Conservation (phyloP, 2,113 vertebrate species). For the Glaucomys volans region DNA sequence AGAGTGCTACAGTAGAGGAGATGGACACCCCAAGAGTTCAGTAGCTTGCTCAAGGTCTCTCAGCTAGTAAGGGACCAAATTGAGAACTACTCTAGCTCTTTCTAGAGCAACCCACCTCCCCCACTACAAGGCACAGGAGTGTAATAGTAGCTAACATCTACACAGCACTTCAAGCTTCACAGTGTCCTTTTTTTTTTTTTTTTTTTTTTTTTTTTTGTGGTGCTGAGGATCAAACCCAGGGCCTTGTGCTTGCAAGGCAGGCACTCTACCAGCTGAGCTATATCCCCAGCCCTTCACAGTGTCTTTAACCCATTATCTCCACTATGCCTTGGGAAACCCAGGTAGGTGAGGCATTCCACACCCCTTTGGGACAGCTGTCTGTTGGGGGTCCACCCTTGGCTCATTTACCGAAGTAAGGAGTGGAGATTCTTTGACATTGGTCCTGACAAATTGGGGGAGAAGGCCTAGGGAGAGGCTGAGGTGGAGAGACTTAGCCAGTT, state of each 20-base stretch:
- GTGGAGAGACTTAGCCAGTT: conserved; percentile 80
- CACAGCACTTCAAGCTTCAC: conserved; percentile 11
- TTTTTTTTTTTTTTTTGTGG: no score
- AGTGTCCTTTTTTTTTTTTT: no score
- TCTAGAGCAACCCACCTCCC: conserved; percentile 1
- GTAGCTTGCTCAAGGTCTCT: not conserved
- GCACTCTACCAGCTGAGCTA: no score
- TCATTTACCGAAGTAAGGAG: conserved; percentile 28
- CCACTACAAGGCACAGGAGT: conserved; percentile 55
- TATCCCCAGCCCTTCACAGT: no score
- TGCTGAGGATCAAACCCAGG: no score
- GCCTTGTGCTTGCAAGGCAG: no score
- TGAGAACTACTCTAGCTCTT: conserved; percentile 18
- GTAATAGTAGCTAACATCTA: conserved; percentile 65
- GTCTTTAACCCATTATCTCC: conserved; percentile 28
- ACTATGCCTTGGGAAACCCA: not conserved
- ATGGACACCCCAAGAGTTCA: not conserved
- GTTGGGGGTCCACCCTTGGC: not conserved
- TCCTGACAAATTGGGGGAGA: conserved; percentile 55
- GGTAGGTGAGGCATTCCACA: not conserved
- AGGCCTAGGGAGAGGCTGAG: conserved; percentile 58
- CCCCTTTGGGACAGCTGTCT: conserved; percentile 36
- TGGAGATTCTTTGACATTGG: conserved; percentile 59
- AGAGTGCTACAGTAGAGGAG: not conserved
- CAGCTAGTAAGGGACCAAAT: not conserved